A percentile compares a stretch with the other conserved stretches of the same genome.
Conservation (phyloP, 2,113 vertebrate species). For the Microtus pennsylvanicus region DNA sequence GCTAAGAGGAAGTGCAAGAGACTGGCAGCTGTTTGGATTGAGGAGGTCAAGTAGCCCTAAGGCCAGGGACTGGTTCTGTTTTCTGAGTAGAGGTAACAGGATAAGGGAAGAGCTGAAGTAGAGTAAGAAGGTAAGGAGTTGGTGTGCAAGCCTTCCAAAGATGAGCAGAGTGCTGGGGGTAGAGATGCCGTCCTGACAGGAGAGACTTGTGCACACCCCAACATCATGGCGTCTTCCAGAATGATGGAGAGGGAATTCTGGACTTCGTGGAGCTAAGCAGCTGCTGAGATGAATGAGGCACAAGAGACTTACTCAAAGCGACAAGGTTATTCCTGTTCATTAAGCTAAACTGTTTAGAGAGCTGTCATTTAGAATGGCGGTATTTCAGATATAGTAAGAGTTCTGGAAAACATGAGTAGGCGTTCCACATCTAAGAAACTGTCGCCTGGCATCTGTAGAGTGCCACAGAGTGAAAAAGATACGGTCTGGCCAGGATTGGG, state of each 20-base stretch:
- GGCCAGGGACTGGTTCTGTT: not conserved
- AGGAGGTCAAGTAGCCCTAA: not conserved
- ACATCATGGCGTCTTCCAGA: not conserved
- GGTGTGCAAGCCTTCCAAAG: not conserved
- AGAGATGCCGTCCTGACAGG: not conserved
- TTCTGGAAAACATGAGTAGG: not conserved
- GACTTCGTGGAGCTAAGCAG: not conserved
- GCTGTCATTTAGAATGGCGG: not conserved
- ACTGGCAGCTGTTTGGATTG: not conserved
- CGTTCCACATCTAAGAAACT: not conserved
- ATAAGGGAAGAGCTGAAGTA: not conserved
- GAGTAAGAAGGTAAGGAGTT: not conserved
- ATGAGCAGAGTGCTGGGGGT: accelerated
- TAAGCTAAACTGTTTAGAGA: conserved; percentile 20
- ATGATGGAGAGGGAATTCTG: not conserved
- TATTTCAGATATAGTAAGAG: not conserved
- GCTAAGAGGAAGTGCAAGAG: not conserved
- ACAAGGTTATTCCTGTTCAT: not conserved
- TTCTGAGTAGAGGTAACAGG: not conserved
- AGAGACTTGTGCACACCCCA: not conserved
- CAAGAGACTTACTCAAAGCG: not conserved
- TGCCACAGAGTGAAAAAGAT: not conserved
- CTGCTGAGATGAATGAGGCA: not conserved
- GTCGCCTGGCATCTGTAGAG: not conserved
- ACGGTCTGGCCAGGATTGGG: not conserved